Base-by-base conservation (phyloP, 2,888 invertebrate genomes). In the Pimpla rufipes region DNA sequence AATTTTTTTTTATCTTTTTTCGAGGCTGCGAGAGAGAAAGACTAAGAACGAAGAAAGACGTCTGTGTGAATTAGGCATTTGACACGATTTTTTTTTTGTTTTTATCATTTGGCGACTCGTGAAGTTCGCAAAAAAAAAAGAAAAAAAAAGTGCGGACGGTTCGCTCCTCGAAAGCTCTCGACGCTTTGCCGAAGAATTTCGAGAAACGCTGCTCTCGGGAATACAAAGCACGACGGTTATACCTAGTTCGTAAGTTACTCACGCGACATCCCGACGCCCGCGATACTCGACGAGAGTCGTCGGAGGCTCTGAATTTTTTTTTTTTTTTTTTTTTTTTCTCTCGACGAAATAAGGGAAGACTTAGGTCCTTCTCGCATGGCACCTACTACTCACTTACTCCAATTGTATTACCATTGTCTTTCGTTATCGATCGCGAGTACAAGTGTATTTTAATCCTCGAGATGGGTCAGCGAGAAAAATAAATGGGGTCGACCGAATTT, bases 241-340 rank as follows among this genome's bases (percentile, higher is more conserved):
- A 68, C 18, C 62, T 64, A 80, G 62, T 74, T 74, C 29, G 59
- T 80, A 74, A 80, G 74, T 80, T 68, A 74, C 42, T 74, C 21
- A 5, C 64, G 52, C 62, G 64, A 23, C 40, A 57, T 74, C 67
- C 40, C 59, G 21, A 50, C 37, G 18, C 18, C 23, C 35, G 55
- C 16, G 11, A 40, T 52, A 40, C 55, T 70, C 40, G 13, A 23
- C n/a, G 40, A 40, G 40, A 70, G 52, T 3, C 8, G 11, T 8
- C 18, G 23, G 57, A 42, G 40, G 42, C 23, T 40, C 55, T 1
- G 10, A 71, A 42, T 21, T 40, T 23, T 42, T 29, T 57, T 40
- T 37, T 16, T 70, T 55, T 55, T 2, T n/a, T n/a, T 47, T 35
- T 47, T 68, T 68, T 18, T 16, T 18, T 42, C 11, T 3, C 16